phyloP scores from a whole-genome alignment of 2,797 vertebrate species.

The Argyrosomus regius region DNA sequence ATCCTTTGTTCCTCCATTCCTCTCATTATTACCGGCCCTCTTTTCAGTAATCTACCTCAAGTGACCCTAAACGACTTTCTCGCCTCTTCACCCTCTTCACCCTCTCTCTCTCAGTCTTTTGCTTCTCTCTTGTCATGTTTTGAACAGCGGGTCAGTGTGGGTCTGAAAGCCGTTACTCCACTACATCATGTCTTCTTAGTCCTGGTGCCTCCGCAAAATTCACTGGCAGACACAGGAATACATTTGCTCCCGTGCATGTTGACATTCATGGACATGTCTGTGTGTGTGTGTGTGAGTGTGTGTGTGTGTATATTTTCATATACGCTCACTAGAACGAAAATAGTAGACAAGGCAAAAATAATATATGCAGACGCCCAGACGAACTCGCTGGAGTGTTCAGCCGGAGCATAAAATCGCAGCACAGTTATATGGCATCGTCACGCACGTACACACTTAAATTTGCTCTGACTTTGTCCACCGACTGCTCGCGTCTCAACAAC shows the following conservation, averaged over 20 bases:
- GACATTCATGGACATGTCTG: neutral
- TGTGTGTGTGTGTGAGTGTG: neutral
- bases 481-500: constrained; percentile 18
- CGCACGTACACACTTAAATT: constrained; percentile 49
- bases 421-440: constrained; percentile 16
- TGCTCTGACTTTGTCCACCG: constrained; percentile 39
- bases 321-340: constrained; percentile 22
- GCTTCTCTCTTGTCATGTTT: constrained; percentile 30
- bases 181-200: constrained; percentile 32
- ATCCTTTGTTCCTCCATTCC: constrained; percentile 56
- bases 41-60: constrained; percentile 67
- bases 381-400: constrained; percentile 33
- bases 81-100: constrained; percentile 30
- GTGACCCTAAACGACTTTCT: constrained; percentile 69
- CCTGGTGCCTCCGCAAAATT: constrained; percentile 43
- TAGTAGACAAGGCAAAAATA: neutral
- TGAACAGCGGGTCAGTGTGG: constrained; percentile 57
- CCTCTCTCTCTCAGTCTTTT: constrained; percentile 8
- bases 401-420: constrained; percentile 21
- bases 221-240: constrained; percentile 32
- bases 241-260: constrained; percentile 13
- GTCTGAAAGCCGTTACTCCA: constrained; percentile 49
- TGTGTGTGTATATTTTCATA: constrained; percentile 3
- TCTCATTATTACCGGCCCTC: constrained; percentile 59
- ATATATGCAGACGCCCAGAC: constrained; percentile 33